Evolutionary conservation across 1,140 invertebrate genomes (phyloP).

Genomic region (Drosophila nikananu): DNA sequence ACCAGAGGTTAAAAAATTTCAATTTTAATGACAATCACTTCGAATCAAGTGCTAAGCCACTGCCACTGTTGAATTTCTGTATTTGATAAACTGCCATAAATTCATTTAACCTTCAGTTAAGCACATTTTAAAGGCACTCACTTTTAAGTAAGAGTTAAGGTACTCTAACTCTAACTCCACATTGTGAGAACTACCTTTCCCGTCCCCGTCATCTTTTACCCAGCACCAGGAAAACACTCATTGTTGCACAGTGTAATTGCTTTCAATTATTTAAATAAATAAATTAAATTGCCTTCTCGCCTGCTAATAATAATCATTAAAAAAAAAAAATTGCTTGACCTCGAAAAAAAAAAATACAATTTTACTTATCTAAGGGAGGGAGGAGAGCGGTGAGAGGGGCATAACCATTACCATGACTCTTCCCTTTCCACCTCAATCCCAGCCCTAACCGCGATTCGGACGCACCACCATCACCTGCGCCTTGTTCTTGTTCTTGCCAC

Average conservation of each 20-base stretch:
- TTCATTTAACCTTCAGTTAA: background rate
- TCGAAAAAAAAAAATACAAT: conserved; percentile 54
- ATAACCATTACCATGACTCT: no score
- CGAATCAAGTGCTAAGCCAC: background rate
- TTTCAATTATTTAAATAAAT: conserved; percentile 53
- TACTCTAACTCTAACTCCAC: background rate
- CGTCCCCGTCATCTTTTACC: background rate
- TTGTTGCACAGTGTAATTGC: conserved; percentile 47
- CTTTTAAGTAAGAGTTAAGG: background rate
- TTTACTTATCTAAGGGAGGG: conserved; percentile 23
- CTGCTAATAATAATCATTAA: conserved; percentile 33
- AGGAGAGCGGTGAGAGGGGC: background rate
- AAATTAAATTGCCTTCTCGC: conserved; percentile 44
- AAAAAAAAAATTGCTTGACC: conserved; percentile 49
- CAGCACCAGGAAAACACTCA: background rate
- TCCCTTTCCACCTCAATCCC: background rate
- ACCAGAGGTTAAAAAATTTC: background rate
- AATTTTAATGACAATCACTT: background rate
- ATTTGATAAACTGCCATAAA: background rate
- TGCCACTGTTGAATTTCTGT: background rate
- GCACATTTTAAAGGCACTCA: background rate
- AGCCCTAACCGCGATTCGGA: conserved; percentile 60
- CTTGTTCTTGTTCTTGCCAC: conserved; percentile 63
- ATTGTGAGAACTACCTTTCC: background rate
- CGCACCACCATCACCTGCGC: conserved; percentile 65